Evolutionary conservation across 2,113 vertebrate genomes (phyloP).

Genomic region (Rallus limicola): DNA sequence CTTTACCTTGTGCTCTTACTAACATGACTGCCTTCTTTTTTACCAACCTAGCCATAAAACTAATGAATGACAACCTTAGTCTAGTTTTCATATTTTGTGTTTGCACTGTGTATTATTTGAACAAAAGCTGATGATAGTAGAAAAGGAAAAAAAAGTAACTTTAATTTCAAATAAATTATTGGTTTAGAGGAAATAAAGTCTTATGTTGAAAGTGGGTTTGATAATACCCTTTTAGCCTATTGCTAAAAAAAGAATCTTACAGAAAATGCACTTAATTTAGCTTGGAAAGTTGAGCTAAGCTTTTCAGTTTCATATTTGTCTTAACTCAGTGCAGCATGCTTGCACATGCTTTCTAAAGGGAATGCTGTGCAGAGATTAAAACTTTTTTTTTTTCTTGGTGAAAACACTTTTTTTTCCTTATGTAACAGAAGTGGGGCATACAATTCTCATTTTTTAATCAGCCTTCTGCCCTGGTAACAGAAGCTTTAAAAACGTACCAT

Average conservation of each 20-base stretch:
- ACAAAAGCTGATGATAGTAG: background rate
- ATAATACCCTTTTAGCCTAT: background rate
- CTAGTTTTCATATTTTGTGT: background rate
- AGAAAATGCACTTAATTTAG: slow-evolving; percentile 16
- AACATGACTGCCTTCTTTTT: background rate
- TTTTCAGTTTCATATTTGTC: slow-evolving; percentile 19
- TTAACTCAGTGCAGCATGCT: background rate
- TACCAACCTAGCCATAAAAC: background rate
- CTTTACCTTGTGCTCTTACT: background rate
- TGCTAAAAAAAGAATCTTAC: background rate
- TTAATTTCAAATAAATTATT: background rate
- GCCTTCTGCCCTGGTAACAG: background rate
- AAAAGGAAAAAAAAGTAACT: background rate
- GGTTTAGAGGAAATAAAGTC: background rate
- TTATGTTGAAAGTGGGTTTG: background rate
- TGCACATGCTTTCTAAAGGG: background rate
- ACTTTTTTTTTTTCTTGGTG: background rate
- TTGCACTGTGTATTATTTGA: background rate
- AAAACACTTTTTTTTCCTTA: background rate
- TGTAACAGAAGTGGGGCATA: background rate
- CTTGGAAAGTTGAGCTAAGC: background rate
- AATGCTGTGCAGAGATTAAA: background rate
- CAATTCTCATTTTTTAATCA: background rate
- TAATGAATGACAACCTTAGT: background rate
- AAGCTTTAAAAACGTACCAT: background rate